A percentile compares a stretch with the other conserved stretches of the same genome.
These are phyloP conservation scores for rat (Rattus norvegicus) DNA, from an alignment of 2,113 vertebrate genomes.

Conservation along the genomic window DNA sequence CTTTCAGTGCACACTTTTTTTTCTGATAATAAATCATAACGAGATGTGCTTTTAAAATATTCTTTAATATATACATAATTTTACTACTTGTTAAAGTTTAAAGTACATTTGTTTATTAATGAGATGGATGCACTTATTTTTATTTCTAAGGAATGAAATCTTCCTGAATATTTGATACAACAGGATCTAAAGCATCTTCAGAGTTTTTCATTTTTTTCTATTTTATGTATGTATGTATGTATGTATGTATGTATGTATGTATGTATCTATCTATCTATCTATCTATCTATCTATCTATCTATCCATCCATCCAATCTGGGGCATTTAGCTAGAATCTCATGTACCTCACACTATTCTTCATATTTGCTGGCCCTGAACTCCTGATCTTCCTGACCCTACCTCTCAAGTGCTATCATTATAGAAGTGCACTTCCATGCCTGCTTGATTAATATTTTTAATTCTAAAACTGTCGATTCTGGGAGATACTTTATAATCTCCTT, in stretches of 20 bases:
- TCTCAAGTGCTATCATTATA: background rate
- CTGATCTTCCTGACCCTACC: too few species aligned
- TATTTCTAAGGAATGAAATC: background rate
- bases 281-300: background rate
- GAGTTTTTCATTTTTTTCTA: background rate
- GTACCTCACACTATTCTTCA: background rate
- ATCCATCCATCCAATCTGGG: background rate
- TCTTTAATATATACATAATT: background rate
- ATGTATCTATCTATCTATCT: background rate
- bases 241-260: background rate
- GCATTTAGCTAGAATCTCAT: background rate
- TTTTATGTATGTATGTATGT: background rate
- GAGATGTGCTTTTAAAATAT: background rate
- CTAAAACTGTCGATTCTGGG: background rate
- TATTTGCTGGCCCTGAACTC: background rate
- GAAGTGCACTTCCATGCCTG: background rate
- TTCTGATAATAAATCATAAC: background rate
- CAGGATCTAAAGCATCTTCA: background rate
- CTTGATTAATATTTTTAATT: background rate
- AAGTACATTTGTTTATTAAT: background rate
- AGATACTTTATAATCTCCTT: background rate
- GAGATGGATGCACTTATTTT: background rate
- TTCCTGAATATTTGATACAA: background rate
- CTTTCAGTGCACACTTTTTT: background rate
- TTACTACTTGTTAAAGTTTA: background rate